Conservation (phyloP, 2,797 vertebrate species). For the Sebastes miniatus region DNA sequence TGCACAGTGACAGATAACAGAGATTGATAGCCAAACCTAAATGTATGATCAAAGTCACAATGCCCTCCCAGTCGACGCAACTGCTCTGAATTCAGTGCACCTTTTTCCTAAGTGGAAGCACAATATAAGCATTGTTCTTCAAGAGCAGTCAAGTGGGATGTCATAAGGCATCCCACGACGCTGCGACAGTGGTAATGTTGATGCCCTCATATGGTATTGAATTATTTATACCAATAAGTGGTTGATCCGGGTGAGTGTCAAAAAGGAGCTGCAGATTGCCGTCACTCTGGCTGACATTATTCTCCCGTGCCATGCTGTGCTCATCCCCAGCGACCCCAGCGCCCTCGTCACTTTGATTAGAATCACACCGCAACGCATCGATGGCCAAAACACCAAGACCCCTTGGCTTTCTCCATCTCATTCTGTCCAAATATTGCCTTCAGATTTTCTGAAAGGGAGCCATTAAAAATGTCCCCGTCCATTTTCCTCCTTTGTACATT, state of each 20-base stretch:
- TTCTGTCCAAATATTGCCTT: constrained; percentile 31
- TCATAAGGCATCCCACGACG: constrained; percentile 15
- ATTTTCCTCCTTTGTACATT: constrained; percentile 2
- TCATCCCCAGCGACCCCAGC: constrained; percentile 30
- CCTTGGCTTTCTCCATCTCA: constrained; percentile 1
- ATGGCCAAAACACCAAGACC: constrained; percentile 24
- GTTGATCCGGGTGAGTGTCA: constrained; percentile 58
- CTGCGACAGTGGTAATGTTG: constrained; percentile 20
- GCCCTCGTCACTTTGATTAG: constrained; percentile 63
- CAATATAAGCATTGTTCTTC: constrained; percentile 33
- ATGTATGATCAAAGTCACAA: constrained; percentile 17
- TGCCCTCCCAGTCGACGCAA: not conserved
- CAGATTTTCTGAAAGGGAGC: constrained; percentile 8
- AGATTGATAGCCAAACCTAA: not conserved
- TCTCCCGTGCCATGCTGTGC: constrained; percentile 14
- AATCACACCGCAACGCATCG: constrained; percentile 37
- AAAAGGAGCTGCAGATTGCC: constrained; percentile 44
- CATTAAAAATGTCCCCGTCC: constrained; percentile 15
- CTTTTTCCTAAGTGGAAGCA: constrained; percentile 21
- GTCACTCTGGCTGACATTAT: constrained; percentile 40
- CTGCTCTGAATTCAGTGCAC: constrained; percentile 20
- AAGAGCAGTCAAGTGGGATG: constrained; percentile 45
- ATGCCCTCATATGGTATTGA: constrained; percentile 49
- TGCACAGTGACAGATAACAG: not conserved
- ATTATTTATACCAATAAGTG: constrained; percentile 65